phyloP scores from a whole-genome alignment of 2,888 invertebrate genomes.

The Protonemura montana region DNA sequence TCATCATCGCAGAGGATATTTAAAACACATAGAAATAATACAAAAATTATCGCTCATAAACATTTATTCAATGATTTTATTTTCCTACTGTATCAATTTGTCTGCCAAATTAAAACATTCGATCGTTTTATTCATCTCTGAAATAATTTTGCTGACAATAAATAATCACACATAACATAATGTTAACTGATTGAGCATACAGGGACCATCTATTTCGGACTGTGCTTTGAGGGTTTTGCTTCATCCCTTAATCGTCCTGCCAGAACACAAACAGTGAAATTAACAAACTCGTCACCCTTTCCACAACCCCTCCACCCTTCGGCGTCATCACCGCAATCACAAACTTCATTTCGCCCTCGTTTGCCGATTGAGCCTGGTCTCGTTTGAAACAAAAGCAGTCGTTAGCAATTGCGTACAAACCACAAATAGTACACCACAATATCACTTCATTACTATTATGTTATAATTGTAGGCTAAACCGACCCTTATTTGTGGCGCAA shows the following conservation, averaged over 20 bases:
- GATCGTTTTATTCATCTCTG: background rate
- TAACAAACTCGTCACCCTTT: background rate
- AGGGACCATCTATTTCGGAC: no score
- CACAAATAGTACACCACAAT: background rate
- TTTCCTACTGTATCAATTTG: background rate
- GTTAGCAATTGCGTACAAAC: background rate
- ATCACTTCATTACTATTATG: constrained; percentile 5
- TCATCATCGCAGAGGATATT: background rate
- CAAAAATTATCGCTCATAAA: background rate
- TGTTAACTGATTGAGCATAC: background rate
- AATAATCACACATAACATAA: background rate
- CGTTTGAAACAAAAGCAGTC: background rate
- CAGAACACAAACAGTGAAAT: background rate
- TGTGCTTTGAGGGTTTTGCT: background rate
- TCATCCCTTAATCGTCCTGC: background rate
- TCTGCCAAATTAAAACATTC: background rate
- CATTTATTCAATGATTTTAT: background rate
- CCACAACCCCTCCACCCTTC: background rate
- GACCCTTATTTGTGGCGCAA: no score
- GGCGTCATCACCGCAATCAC: background rate
- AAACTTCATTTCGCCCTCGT: background rate
- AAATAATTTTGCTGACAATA: background rate
- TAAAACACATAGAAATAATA: background rate
- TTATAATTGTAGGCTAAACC: no score
- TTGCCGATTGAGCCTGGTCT: background rate